These are phyloP conservation scores for Morone chrysops DNA, from an alignment of 2,113 vertebrate species.

Conservation along the genomic window DNA sequence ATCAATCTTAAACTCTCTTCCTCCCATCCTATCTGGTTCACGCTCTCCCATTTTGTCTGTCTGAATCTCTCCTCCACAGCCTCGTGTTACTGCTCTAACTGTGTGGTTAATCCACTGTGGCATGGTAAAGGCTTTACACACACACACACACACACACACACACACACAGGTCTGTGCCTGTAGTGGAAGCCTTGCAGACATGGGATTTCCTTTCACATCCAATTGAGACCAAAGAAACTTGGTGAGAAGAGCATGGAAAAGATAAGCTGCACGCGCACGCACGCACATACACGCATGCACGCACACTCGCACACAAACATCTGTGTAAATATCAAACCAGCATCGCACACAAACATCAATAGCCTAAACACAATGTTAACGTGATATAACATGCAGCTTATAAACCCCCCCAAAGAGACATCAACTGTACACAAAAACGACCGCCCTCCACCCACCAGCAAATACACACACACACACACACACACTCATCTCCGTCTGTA, in stretches of 20 bases:
- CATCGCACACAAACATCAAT: conserved; percentile 52
- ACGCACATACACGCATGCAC: conserved; percentile 30
- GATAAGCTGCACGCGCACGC: conserved; percentile 58
- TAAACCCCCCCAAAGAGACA: conserved; percentile 46
- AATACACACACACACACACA: conserved; percentile 8
- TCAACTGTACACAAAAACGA: conserved; percentile 30
- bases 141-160: conserved; percentile 54
- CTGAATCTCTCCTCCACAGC: conserved; percentile 51
- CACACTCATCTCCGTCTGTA: conserved; percentile 21
- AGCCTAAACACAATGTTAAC: conserved; percentile 56
- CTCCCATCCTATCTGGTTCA: conserved; percentile 7
- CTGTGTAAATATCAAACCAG: conserved; percentile 57
- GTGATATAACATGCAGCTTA: conserved; percentile 63
- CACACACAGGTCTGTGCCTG: conserved; percentile 65
- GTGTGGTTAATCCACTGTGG: conserved; percentile 74
- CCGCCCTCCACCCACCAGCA: conserved; percentile 31
- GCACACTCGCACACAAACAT: conserved; percentile 40
- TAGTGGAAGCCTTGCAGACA: conserved; percentile 75
- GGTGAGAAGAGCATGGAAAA: conserved; percentile 60
- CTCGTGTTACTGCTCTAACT: conserved; percentile 54
- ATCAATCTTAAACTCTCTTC: conserved; percentile 8
- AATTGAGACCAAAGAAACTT: conserved; percentile 76
- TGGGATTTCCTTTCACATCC: conserved; percentile 78
- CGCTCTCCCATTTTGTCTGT: conserved; percentile 16
- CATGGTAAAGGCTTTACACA: conserved; percentile 46